Percentiles rank a stretch among this genome's conserved stretches.
Conservation (phyloP, 2,888 invertebrate species). For the Drosophila mimetica region DNA sequence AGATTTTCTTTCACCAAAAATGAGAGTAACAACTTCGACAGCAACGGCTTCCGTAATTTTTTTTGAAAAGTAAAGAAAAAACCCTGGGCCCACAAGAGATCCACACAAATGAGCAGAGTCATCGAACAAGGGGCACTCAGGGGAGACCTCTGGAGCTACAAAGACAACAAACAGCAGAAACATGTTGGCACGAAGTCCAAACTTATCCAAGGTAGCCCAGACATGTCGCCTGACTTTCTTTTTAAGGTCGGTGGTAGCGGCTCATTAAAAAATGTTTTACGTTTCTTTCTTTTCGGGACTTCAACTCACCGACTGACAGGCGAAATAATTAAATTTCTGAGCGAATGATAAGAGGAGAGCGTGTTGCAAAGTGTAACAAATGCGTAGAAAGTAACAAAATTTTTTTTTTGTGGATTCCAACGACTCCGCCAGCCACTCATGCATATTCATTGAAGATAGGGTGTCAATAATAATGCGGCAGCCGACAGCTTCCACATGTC, state of each 20-base stretch:
- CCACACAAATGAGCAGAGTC: slow-evolving; percentile 63
- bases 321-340: slow-evolving; percentile 71
- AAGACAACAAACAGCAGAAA: slow-evolving; percentile 36
- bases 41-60: slow-evolving; percentile 46
- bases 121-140: slow-evolving; percentile 53
- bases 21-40: slow-evolving; percentile 32
- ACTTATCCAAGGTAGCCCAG: slow-evolving; percentile 45
- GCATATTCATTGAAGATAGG: slow-evolving; percentile 61
- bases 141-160: slow-evolving; percentile 23
- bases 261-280: slow-evolving; percentile 72
- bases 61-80: slow-evolving; percentile 15
- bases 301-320: slow-evolving; percentile 60
- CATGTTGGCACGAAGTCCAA: slow-evolving; percentile 52
- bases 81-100: slow-evolving; percentile 54
- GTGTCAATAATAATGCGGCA: slow-evolving; percentile 77
- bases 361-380: slow-evolving; percentile 70
- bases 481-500: slow-evolving; percentile 77
- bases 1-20: slow-evolving; percentile 48
- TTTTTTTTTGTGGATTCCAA: not conserved
- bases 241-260: slow-evolving; percentile 51
- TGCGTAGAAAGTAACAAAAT: slow-evolving; percentile 67
- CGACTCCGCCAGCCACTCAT: slow-evolving; percentile 11
- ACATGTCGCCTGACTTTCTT: slow-evolving; percentile 63
- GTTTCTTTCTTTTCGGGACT: slow-evolving; percentile 45
- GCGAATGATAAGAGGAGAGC: slow-evolving; percentile 64